phyloP scores from a whole-genome alignment of 2,888 invertebrate species.

The Neoaliturus tenellus region DNA sequence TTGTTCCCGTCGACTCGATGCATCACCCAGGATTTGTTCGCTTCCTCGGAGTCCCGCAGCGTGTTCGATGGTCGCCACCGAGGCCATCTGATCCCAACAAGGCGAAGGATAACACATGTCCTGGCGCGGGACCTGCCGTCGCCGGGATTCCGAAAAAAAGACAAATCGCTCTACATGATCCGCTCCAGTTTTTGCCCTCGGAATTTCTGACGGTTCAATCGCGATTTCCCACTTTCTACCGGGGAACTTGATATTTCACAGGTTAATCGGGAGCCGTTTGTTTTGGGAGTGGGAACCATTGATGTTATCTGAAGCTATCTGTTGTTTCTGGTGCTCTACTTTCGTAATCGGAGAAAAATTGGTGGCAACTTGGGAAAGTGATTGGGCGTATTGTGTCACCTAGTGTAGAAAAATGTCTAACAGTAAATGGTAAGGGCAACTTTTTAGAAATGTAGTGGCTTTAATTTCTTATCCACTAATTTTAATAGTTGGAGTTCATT shows the following conservation, averaged over 20 bases:
- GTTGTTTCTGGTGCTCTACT: neutral
- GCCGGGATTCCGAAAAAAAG: neutral
- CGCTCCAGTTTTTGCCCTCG: conserved; percentile 28
- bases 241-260: neutral
- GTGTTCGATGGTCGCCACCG: neutral
- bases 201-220: neutral
- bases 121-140: neutral
- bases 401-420: too few relatives aligned
- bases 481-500: too few relatives aligned
- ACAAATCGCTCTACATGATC: conserved; percentile 9
- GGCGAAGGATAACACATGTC: conserved; percentile 1
- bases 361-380: too few relatives aligned
- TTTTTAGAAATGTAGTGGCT: too few relatives aligned
- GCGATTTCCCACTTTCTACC: conserved; percentile 4
- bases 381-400: too few relatives aligned
- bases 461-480: too few relatives aligned
- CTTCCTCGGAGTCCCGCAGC: neutral
- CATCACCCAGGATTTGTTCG: neutral
- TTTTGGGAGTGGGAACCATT: neutral
- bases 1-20: neutral
- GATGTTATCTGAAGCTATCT: neutral
- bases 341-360: too few relatives aligned
- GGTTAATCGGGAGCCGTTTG: conserved; percentile 17
- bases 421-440: too few relatives aligned
- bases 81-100: neutral